These are phyloP conservation scores for Nymphalis urticae DNA, from an alignment of 2,888 invertebrate genomes.

Conservation along the genomic window DNA sequence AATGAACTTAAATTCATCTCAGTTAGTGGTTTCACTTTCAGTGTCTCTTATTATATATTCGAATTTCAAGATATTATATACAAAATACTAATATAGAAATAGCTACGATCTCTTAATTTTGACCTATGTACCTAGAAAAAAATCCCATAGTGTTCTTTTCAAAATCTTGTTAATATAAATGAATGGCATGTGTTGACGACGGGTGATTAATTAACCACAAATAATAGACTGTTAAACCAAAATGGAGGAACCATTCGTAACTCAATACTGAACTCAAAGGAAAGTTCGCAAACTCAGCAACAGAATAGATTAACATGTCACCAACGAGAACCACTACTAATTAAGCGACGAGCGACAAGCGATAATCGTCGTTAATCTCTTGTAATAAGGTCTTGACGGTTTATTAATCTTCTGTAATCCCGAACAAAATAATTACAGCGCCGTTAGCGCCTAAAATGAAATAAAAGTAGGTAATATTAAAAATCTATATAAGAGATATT, in stretches of 20 bases:
- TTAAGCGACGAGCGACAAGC: constrained; percentile 19
- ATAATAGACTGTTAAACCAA: constrained; percentile 4
- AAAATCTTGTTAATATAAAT: no score
- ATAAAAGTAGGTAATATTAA: not conserved
- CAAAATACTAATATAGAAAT: no score
- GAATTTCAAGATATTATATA: no score
- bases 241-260: not conserved
- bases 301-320: constrained; percentile 21
- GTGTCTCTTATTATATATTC: no score
- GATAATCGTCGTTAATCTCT: constrained; percentile 6
- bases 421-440: not conserved
- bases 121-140: no score
- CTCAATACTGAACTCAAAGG: constrained; percentile 19
- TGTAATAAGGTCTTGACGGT: not conserved
- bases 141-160: no score
- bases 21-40: no score
- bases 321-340: constrained; percentile 16
- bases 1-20: no score
- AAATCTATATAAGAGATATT: not conserved
- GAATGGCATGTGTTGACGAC: no score
- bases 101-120: no score
- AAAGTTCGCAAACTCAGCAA: constrained; percentile 13
- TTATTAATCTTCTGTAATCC: constrained; percentile 5
- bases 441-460: not conserved
- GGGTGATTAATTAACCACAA: not conserved